Evolutionary conservation across 2,797 vertebrate genomes (phyloP), one percentile per base, ranked within the genome.

Genomic region (Sebastes jordani): DNA sequence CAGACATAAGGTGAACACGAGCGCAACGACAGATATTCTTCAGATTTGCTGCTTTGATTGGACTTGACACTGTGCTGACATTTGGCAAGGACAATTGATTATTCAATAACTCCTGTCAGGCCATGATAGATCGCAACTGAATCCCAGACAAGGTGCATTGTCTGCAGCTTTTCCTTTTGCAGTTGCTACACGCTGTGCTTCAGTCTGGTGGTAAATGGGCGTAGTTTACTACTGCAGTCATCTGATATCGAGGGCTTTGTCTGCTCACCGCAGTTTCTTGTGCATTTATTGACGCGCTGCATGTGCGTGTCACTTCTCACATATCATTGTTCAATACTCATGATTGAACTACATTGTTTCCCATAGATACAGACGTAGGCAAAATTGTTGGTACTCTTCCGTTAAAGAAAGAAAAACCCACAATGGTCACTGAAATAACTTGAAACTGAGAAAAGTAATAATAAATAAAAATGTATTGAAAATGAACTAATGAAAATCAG

Each of bases 11-110:
- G 62, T 54, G n/a, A 74, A 78, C 73, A 71, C 42, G 49, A 71
- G 76, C 54, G 20, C 38, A 71, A 30, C 71, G 76, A 82, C 75
- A 81, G 62, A 78, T 81, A 76, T 79, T 85, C 16, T 74, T 88
- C 82, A 78, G 72, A 82, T 84, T 77, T 85, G 20, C 62, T 60
- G 68, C 16, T 77, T 84, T 90, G 85, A 90, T 86, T 78, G 81
- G 61, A 81, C 59, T 49, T 86, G 89, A 90, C 87, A 46, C 49
- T 23, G 20, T 29, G 74, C 63, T 90, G 86, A 90, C 86, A 86
- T 90, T 87, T 90, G 86, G 74, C 84, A 87, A 87, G 83, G 89
- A 85, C 82, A 81, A 90, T 88, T 89, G 86, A 90, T 89, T 89
- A 85, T 89, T 88, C 83, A 88, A 76, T 88, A 90, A 76, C 77